Evolutionary conservation across 2,888 invertebrate species (phyloP).

Genomic region (Blastobasis adustella): DNA sequence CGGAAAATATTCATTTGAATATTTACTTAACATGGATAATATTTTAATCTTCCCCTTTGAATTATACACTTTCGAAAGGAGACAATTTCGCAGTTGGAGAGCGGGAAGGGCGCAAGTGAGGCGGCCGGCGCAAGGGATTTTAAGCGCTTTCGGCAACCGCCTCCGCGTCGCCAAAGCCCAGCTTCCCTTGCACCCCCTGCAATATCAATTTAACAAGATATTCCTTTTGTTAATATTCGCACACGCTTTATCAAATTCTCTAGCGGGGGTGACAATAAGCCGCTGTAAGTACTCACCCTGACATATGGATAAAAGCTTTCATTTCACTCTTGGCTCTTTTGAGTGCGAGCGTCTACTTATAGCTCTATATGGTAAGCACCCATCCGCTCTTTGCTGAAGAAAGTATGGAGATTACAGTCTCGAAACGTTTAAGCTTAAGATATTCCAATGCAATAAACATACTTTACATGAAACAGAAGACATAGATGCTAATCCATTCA

Average conservation of each 20-base stretch:
- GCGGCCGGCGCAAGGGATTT: constrained; percentile 36
- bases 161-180: constrained; percentile 29
- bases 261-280: constrained; percentile 75
- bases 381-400: too few species aligned
- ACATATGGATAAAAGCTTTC: constrained; percentile 76
- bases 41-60: constrained; percentile 77
- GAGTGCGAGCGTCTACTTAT: constrained; percentile 30
- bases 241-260: constrained; percentile 76
- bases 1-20: constrained; percentile 76
- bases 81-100: constrained; percentile 68
- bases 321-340: constrained; percentile 72
- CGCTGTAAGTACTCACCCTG: constrained; percentile 73
- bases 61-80: constrained; percentile 74
- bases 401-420: too few species aligned
- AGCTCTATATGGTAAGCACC: constrained; percentile 29
- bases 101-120: constrained; percentile 45
- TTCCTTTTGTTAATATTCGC: constrained; percentile 76
- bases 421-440: too few species aligned
- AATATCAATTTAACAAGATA: constrained; percentile 75
- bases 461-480: too few species aligned
- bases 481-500: too few species aligned
- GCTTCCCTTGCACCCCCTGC: constrained; percentile 37
- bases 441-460: too few species aligned
- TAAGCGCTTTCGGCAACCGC: constrained; percentile 22
- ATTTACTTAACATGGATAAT: constrained; percentile 77